Base-by-base conservation (phyloP, 2,888 invertebrate species). In the Loripinus fragilis region DNA sequence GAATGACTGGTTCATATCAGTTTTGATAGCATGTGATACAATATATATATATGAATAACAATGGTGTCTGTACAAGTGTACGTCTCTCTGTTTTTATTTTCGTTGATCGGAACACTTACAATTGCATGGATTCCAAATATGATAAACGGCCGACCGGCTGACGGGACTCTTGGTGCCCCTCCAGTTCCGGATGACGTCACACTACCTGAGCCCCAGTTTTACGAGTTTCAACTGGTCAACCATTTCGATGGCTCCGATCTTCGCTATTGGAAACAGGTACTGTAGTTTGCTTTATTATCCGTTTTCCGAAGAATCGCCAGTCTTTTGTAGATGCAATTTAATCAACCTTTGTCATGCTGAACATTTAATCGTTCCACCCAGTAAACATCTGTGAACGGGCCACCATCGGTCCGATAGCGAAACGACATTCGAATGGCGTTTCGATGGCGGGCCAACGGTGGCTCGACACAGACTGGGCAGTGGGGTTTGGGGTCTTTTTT, bases 181-280 rank as follows among this genome's bases (percentile, higher is more conserved):
- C 28, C 73, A 8, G 28, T 48, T 1, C 41, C 50, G 0, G 28
- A 33, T 10, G 70, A 70, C 5, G 20, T 70, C 28, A 30, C n/a
- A 41, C 50, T 66, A 3, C 78, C 85, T 12, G 78, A 75, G 1
- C 71, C 77, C 33, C 96, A 95, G 41, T 94, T 95, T 89, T 97
- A 97, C 97, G 97, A 97, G 90, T 94, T 94, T 10, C 98, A 98
- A 93, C 95, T 94, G 74, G 93, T 98, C 68, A 97, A 98, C 93
- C 98, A 98, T 94, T 97, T 96, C 86, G 95, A 95, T 89, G 95
- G 96, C 0, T 95, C 95, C 0, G 96, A 97, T 90, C 91, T 93
- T 0, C 94, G 94, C 72, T 95, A 95, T 23, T 98, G 97, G 97
- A 94, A 96, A 88, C 98, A 98, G 95, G 97, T 97, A 20, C 38